Conservation (phyloP, 2,888 invertebrate genomes). For the Poecilobothrus nobilitatus region DNA sequence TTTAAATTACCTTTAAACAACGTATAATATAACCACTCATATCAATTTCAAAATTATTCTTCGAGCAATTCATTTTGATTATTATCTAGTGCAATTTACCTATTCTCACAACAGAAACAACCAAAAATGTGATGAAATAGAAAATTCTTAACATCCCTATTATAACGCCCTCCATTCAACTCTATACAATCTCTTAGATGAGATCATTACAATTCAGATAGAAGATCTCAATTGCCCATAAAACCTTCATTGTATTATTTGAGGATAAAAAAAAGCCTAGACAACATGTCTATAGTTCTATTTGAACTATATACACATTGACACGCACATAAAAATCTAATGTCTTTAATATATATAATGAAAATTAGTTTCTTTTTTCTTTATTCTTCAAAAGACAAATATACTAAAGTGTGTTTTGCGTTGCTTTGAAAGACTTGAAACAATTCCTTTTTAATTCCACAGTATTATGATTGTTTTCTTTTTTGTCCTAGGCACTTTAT, state of each 20-base stretch:
- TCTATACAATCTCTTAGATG: conserved; percentile 26
- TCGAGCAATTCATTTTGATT: neutral
- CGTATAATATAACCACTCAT: neutral
- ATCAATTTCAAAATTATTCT: neutral
- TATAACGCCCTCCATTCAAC: conserved; percentile 21
- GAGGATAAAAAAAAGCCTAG: conserved; percentile 24
- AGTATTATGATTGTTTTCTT: no score
- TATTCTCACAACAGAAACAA: neutral
- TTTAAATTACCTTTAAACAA: neutral
- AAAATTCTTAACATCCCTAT: conserved; percentile 19
- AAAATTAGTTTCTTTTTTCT: no score
- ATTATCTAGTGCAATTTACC: neutral
- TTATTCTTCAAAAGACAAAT: no score
- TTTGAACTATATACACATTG: neutral
- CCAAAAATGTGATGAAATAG: neutral
- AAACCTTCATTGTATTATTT: conserved; percentile 30
- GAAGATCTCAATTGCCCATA: conserved; percentile 32
- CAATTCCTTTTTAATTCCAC: no score
- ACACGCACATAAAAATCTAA: neutral
- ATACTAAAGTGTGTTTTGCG: no score
- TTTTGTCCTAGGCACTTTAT: no score
- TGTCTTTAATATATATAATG: no score
- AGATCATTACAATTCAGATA: conserved; percentile 30
- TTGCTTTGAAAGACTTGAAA: no score
- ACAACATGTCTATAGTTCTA: conserved; percentile 27